phyloP scores from a whole-genome alignment of 2,888 invertebrate genomes.

The Omphaloscelis lunosa region DNA sequence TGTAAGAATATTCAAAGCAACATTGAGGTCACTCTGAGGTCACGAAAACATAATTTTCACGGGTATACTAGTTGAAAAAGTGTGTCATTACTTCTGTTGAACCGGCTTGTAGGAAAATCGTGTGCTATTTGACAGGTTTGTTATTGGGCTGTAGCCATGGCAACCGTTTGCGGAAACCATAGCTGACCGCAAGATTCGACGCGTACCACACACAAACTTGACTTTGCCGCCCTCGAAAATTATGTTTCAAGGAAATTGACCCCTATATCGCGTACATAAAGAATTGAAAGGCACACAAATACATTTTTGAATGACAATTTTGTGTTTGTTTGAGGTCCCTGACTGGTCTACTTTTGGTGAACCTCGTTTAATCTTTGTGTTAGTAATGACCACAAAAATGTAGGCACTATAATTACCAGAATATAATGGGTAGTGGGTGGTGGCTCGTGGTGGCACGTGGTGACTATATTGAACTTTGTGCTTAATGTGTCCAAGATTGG shows the following conservation, averaged over 20 bases:
- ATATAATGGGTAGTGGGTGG: slow-evolving; percentile 39
- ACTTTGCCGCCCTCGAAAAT: slow-evolving; percentile 45
- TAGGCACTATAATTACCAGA: slow-evolving; percentile 56
- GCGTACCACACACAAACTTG: slow-evolving; percentile 66
- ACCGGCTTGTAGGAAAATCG: slow-evolving; percentile 76
- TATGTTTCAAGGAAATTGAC: slow-evolving; percentile 49
- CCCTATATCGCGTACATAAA: slow-evolving; percentile 63
- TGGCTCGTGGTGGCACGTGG: not conserved
- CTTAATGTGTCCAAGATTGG: slow-evolving; percentile 48
- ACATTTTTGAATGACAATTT: slow-evolving; percentile 28
- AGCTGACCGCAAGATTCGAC: slow-evolving; percentile 70
- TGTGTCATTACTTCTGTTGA: slow-evolving; percentile 78
- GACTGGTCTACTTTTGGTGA: slow-evolving; percentile 78
- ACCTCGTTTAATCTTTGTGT: slow-evolving; percentile 67
- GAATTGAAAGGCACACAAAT: slow-evolving; percentile 41
- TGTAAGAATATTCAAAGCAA: slow-evolving; percentile 65
- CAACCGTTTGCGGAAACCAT: slow-evolving; percentile 82
- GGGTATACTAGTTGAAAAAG: slow-evolving; percentile 68
- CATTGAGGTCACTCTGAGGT: slow-evolving; percentile 74
- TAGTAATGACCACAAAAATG: slow-evolving; percentile 59
- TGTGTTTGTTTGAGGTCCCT: slow-evolving; percentile 72
- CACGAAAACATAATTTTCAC: slow-evolving; percentile 83
- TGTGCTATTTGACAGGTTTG: slow-evolving; percentile 84
- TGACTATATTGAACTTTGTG: slow-evolving; percentile 61
- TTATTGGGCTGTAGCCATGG: slow-evolving; percentile 81